phyloP scores from a whole-genome alignment of 2,113 vertebrate species.

The Ramphastos sulfuratus region DNA sequence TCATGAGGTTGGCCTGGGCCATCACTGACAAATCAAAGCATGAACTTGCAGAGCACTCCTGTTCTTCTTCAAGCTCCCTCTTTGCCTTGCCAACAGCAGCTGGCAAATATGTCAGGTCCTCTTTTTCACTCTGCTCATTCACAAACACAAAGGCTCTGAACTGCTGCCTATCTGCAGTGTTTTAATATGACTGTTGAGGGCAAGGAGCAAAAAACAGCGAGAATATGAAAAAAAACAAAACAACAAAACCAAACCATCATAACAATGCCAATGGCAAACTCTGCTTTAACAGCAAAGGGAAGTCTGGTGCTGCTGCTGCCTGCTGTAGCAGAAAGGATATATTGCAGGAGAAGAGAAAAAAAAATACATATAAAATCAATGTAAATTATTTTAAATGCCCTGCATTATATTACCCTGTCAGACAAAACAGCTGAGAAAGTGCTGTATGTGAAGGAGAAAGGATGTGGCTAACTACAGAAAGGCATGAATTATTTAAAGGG shows the following conservation, averaged over 20 bases:
- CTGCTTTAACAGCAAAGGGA: constrained; percentile 18
- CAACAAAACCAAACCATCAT: neutral
- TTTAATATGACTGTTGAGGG: neutral
- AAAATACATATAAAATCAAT: neutral
- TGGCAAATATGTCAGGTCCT: neutral
- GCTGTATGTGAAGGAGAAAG: neutral
- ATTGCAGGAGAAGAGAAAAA: neutral
- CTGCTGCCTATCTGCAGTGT: neutral
- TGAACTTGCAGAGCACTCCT: neutral
- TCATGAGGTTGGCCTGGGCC: too few relatives aligned
- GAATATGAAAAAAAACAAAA: neutral
- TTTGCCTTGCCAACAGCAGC: neutral
- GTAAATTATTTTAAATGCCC: constrained; percentile 39
- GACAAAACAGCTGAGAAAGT: constrained; percentile 1
- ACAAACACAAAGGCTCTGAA: neutral
- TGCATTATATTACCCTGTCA: constrained; percentile 1
- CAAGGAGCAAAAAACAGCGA: constrained; percentile 2
- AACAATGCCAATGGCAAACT: neutral
- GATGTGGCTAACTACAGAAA: constrained; percentile 1
- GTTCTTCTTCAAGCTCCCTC: neutral
- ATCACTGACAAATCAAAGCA: neutral
- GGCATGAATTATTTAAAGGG: constrained; percentile 20
- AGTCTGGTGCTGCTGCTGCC: neutral
- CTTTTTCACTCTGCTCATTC: neutral
- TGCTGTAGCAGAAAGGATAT: constrained; percentile 38